These are phyloP conservation scores for Eupithecia abbreviata DNA, from an alignment of 2,888 invertebrate species.

Conservation along the genomic window DNA sequence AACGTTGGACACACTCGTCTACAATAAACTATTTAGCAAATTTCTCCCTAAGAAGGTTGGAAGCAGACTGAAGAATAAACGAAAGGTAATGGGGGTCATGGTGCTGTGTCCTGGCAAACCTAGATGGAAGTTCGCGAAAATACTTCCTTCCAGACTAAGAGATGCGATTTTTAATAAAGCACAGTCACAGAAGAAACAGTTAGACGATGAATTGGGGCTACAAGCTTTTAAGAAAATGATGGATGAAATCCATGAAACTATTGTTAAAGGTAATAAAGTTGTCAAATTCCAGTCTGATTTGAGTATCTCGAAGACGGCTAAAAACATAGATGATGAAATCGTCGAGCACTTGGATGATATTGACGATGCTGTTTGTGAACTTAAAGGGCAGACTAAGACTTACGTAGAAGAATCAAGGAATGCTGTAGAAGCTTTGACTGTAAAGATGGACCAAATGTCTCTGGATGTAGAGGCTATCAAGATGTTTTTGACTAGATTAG, in stretches of 20 bases:
- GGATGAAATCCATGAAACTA: conserved; percentile 68
- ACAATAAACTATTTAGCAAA: conserved; percentile 70
- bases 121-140: conserved; percentile 56
- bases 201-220: conserved; percentile 65
- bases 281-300: conserved; percentile 42
- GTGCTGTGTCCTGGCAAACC: conserved; percentile 74
- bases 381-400: conserved; percentile 61
- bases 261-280: conserved; percentile 55
- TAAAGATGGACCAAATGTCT: conserved; percentile 72
- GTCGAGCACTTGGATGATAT: conserved; percentile 63
- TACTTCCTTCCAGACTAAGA: conserved; percentile 67
- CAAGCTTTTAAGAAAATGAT: conserved; percentile 64
- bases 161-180: conserved; percentile 75
- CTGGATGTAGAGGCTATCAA: conserved; percentile 69
- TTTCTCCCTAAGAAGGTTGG: conserved; percentile 67
- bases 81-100: conserved; percentile 65
- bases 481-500: conserved; percentile 64
- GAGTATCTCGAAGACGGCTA: conserved; percentile 37
- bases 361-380: conserved; percentile 61
- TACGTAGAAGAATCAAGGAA: conserved; percentile 58
- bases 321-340: conserved; percentile 59
- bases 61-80: conserved; percentile 65
- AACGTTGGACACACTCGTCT: conserved; percentile 79
- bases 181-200: conserved; percentile 67
- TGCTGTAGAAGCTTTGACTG: conserved; percentile 63